Evolutionary conservation across 2,888 invertebrate genomes (phyloP).

Genomic region (Corbicula japonica): DNA sequence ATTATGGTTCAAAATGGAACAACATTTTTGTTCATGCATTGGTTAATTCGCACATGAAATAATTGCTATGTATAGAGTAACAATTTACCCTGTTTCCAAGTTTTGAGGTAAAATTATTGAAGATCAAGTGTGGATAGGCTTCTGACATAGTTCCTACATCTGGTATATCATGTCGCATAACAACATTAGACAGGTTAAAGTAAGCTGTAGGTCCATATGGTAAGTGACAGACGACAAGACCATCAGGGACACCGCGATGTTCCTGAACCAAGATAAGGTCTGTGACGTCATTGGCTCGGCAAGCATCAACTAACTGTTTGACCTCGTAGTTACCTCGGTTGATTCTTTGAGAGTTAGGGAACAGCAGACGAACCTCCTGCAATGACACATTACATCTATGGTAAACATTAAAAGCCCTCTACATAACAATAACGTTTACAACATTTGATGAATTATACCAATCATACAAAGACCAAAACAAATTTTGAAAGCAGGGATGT

Average conservation of each 20-base stretch:
- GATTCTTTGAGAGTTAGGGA: conserved; percentile 98
- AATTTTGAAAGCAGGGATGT: not conserved
- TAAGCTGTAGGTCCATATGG: conserved; percentile 99
- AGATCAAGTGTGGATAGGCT: conserved; percentile 98
- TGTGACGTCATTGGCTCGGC: conserved; percentile 97
- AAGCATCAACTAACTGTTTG: conserved; percentile 96
- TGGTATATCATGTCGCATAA: conserved; percentile 99
- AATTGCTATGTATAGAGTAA: too few relatives aligned
- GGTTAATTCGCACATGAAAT: too few relatives aligned
- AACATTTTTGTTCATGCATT: too few relatives aligned
- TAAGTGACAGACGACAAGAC: conserved; percentile 95
- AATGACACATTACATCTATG: conserved; percentile 38
- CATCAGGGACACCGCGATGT: conserved; percentile 89
- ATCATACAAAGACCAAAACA: too few relatives aligned
- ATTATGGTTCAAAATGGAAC: too few relatives aligned
- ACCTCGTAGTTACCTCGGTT: conserved; percentile 99
- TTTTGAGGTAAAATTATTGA: conserved; percentile 96
- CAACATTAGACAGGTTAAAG: conserved; percentile 97
- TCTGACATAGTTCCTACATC: conserved; percentile 98
- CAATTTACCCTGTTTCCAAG: conserved; percentile 91
- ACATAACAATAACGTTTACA: not conserved
- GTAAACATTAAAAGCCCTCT: too few relatives aligned
- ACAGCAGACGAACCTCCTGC: conserved; percentile 94
- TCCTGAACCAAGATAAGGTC: conserved; percentile 97
- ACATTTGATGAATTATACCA: not conserved